A percentile compares a stretch with the other conserved stretches of the same genome.
phyloP scores from a whole-genome alignment of 2,888 invertebrate species.

The Orthonychiurus folsomi region DNA sequence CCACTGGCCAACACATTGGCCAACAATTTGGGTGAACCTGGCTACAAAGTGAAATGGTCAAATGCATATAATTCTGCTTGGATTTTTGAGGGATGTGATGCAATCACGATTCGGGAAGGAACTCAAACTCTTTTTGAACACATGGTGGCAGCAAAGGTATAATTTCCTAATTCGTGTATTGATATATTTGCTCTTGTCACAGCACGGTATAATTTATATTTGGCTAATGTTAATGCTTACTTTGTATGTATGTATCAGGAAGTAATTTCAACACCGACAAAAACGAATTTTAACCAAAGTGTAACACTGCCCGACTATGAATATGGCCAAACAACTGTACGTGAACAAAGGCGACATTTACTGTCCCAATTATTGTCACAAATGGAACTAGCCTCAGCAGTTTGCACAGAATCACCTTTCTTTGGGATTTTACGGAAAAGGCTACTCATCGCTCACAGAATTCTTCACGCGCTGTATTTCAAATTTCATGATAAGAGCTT shows the following conservation, averaged over 20 bases:
- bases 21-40: slow-evolving; percentile 23
- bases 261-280: slow-evolving; percentile 25
- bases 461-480: slow-evolving; percentile 51
- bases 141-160: slow-evolving; percentile 50
- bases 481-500: slow-evolving; percentile 48
- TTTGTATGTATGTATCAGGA: slow-evolving; percentile 31
- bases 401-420: slow-evolving; percentile 53
- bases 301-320: slow-evolving; percentile 49
- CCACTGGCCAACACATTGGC: neutral
- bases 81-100: slow-evolving; percentile 53
- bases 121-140: slow-evolving; percentile 50
- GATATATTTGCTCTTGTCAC: too few relatives aligned
- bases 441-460: slow-evolving; percentile 51
- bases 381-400: slow-evolving; percentile 50
- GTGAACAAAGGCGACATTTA: slow-evolving; percentile 51
- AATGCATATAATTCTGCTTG: slow-evolving; percentile 53
- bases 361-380: slow-evolving; percentile 50
- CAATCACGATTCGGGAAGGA: slow-evolving; percentile 49
- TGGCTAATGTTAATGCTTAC: neutral
- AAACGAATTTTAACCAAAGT: slow-evolving; percentile 4
- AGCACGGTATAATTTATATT: neutral
- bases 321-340: slow-evolving; percentile 46
- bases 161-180: neutral
- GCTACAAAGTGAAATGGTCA: slow-evolving; percentile 46
- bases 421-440: slow-evolving; percentile 51